phyloP scores from a whole-genome alignment of 2,888 invertebrate species.

The Clusia tigrina region DNA sequence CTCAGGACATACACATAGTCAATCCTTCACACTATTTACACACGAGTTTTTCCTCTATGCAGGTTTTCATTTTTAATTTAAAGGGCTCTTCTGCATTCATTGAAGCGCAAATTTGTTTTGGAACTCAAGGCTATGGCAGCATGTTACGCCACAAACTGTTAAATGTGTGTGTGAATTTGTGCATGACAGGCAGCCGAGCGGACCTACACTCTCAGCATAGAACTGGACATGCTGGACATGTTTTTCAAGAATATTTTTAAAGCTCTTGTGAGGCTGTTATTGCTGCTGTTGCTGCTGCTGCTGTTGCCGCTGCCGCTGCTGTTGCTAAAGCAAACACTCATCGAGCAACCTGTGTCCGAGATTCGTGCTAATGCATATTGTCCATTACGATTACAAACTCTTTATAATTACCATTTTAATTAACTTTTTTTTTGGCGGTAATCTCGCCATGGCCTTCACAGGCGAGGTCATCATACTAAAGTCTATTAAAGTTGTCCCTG shows the following conservation, averaged over 20 bases:
- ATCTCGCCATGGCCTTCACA: neutral
- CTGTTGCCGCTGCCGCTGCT: too few relatives aligned
- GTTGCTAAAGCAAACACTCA: too few relatives aligned
- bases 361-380: neutral
- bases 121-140: neutral
- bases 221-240: too few relatives aligned
- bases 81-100: neutral
- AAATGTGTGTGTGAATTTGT: too few relatives aligned
- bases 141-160: too few relatives aligned
- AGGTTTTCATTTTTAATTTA: neutral
- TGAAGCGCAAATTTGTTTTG: neutral
- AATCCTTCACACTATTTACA: too few relatives aligned
- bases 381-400: constrained; percentile 7
- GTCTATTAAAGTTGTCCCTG: neutral
- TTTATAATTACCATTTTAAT: constrained; percentile 55
- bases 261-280: too few relatives aligned
- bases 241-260: too few relatives aligned
- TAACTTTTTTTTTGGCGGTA: constrained; percentile 41
- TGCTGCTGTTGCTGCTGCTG: too few relatives aligned
- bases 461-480: neutral
- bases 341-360: too few relatives aligned
- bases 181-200: too few relatives aligned
- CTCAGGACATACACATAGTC: neutral
- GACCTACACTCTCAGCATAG: too few relatives aligned
- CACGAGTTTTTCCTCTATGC: neutral